Percentiles rank a stretch among this genome's conserved stretches.
Conservation (phyloP, 1,140 invertebrate genomes). For the Hyposmocoma kahamanoa region DNA sequence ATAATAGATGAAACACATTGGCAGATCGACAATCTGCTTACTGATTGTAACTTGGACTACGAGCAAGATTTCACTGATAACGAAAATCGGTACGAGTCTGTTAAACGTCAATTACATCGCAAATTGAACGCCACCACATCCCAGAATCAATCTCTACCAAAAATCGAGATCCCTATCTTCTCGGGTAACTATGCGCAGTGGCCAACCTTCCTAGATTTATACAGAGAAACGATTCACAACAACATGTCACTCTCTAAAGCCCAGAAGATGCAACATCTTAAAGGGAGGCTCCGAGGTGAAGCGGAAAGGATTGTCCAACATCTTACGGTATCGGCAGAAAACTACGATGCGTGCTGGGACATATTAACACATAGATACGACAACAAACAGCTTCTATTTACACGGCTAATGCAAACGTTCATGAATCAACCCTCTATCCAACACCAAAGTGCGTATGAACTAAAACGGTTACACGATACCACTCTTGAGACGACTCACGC, state of each 20-base stretch:
- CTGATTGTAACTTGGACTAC: neutral
- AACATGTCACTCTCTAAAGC: neutral
- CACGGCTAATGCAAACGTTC: neutral
- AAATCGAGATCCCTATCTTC: neutral
- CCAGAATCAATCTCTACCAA: neutral
- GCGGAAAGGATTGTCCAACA: neutral
- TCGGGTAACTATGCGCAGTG: neutral
- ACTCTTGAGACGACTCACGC: neutral
- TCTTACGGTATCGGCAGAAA: neutral
- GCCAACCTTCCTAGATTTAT: conserved; percentile 1
- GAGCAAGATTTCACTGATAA: neutral
- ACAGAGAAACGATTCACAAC: neutral
- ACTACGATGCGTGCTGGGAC: conserved; percentile 1
- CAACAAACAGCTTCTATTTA: neutral
- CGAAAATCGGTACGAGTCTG: neutral
- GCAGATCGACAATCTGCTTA: neutral
- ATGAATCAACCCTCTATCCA: neutral
- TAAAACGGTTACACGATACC: conserved; percentile 2
- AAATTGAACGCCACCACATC: neutral
- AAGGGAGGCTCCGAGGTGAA: neutral
- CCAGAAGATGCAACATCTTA: conserved; percentile 1
- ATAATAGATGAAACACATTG: neutral
- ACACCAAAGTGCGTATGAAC: neutral
- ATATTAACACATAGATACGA: neutral
- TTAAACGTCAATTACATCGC: neutral